phyloP scores from a whole-genome alignment of 2,113 vertebrate species.

The Anhinga anhinga region DNA sequence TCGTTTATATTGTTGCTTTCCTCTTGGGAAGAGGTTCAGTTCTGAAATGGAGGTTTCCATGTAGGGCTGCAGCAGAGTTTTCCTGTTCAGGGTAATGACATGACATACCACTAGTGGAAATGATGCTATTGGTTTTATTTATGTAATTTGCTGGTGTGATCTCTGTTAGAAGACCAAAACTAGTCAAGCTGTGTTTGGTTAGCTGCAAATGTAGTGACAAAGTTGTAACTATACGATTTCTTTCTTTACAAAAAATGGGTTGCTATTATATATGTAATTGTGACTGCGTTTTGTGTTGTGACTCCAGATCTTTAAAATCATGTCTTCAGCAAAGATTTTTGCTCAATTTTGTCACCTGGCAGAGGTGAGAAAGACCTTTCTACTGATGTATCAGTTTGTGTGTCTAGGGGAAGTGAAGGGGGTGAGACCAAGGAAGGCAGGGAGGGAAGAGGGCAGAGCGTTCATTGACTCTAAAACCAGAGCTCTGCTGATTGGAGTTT shows the following conservation, averaged over 20 bases:
- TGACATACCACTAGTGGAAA: background rate
- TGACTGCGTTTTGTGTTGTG: background rate
- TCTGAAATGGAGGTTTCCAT: background rate
- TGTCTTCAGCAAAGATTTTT: background rate
- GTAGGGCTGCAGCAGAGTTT: background rate
- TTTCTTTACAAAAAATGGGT: background rate
- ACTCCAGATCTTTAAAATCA: background rate
- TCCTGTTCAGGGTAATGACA: background rate
- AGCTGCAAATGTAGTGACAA: background rate
- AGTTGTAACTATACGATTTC: background rate
- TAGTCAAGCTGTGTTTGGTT: background rate
- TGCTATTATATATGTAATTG: background rate
- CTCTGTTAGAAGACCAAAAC: background rate
- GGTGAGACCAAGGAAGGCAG: background rate
- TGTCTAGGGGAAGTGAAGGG: background rate
- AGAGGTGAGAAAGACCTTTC: background rate
- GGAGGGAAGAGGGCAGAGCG: background rate
- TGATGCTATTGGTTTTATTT: background rate
- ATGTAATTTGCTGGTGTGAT: background rate
- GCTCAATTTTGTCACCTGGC: background rate
- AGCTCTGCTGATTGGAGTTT: background rate
- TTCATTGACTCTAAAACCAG: background rate
- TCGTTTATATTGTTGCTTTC: background rate
- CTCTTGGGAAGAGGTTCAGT: background rate
- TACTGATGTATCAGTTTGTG: background rate